Evolutionary conservation across 1,140 invertebrate genomes (phyloP).

Genomic region (Epicauta chinensis): DNA sequence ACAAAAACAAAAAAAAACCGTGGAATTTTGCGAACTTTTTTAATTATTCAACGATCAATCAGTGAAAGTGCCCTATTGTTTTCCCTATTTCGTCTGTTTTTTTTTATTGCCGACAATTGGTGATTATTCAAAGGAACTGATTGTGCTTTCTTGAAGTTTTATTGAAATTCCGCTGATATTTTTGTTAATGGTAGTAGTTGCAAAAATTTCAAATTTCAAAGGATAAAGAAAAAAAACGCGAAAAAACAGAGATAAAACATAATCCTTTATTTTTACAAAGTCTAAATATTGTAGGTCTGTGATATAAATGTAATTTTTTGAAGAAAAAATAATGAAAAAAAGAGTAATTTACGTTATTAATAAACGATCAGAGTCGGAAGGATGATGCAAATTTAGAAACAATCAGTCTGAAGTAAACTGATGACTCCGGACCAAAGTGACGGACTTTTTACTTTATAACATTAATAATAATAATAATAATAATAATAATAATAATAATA

Average conservation of each 20-base stretch:
- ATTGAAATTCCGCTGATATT: too few species aligned
- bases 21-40: neutral
- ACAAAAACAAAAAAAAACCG: too few species aligned
- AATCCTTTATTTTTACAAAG: neutral
- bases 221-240: too few species aligned
- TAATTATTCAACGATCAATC: slow-evolving; percentile 12
- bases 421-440: slow-evolving; percentile 38
- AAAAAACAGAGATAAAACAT: neutral
- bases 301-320: slow-evolving; percentile 41
- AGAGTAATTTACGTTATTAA: slow-evolving; percentile 30
- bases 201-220: too few species aligned
- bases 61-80: slow-evolving; percentile 24
- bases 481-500: too few species aligned
- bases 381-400: neutral
- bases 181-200: too few species aligned
- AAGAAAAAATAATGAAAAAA: slow-evolving; percentile 22
- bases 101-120: too few species aligned
- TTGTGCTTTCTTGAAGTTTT: too few species aligned
- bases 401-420: slow-evolving; percentile 13
- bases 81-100: slow-evolving; percentile 1
- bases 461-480: neutral
- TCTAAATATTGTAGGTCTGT: slow-evolving; percentile 44
- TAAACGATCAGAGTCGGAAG: slow-evolving; percentile 20
- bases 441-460: slow-evolving; percentile 17
- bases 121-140: too few species aligned